Base-by-base conservation (phyloP, 2,797 vertebrate species). In the Falco columbarius region DNA sequence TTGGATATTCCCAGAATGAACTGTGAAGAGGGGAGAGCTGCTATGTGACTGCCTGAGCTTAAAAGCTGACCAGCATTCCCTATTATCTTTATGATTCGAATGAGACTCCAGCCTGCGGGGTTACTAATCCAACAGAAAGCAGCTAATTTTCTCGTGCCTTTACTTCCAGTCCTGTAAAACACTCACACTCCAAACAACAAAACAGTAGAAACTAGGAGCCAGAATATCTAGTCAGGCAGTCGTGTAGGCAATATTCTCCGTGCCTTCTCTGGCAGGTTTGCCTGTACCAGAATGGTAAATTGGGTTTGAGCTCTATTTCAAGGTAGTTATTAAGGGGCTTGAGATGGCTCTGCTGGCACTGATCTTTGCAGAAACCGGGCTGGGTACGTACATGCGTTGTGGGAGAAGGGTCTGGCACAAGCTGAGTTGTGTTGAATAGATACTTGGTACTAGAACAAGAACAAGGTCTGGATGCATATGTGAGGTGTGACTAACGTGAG, bases 361-460 rank as follows among this genome's bases (percentile, higher is more conserved):
- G 47, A 46, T 55, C 38, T 90, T 91, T 81, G 26, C 70, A 70
- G 65, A 77, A 91, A 68, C 23, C 10, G 14, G 26, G 47, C 44
- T 61, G 42, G 23, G 7, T 56, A 10, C 1, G 9, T 40, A 62
- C 0, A 1, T 49, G 74, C 29, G 4, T 36, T 7, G 2, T 1
- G 4, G 62, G 42, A 80, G 42, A 67, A 75, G 27, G 14, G 27
- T 58, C 30, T 66, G 73, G n/a, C 14, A 46, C 18, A 34, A 26
- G 44, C 40, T 89, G 47, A 62, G 20, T 36, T 76, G 10, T 65
- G 20, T 32, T 54, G 30, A 83, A 10, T 20, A 65, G 52, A 19
- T 59, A 32, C 14, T 61, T 17, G 18, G 23, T 40, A 22, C 26
- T 56, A 23, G 27, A 79, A 18, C 30, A 72, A 34, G 16, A 70